phyloP scores from a whole-genome alignment of 2,888 invertebrate genomes.

The Drosophila tanythrix region DNA sequence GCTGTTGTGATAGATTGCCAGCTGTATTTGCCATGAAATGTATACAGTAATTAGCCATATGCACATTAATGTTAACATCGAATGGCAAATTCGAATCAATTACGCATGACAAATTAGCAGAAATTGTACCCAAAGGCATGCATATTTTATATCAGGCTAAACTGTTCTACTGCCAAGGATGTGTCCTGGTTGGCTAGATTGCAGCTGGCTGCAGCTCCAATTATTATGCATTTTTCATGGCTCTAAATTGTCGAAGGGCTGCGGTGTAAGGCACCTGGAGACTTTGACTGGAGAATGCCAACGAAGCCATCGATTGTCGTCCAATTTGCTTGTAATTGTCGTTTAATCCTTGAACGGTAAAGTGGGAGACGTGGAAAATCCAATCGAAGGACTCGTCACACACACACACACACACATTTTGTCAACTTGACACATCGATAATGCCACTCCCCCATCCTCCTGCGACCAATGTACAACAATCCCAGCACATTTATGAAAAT shows the following conservation, averaged over 20 bases:
- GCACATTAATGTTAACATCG: constrained; percentile 1
- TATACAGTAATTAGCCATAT: constrained; percentile 15
- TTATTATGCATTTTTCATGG: constrained; percentile 73
- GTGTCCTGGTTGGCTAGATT: background rate
- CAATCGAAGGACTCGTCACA: constrained; percentile 21
- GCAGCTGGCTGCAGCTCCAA: constrained; percentile 17
- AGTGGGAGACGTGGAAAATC: background rate
- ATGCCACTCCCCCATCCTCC: constrained; percentile 17
- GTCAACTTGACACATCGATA: constrained; percentile 78
- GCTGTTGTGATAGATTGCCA: background rate
- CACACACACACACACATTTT: constrained; percentile 40
- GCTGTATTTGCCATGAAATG: background rate
- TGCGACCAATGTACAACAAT: constrained; percentile 29
- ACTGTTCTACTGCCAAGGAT: constrained; percentile 17
- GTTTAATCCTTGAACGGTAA: background rate
- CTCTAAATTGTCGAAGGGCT: constrained; percentile 43
- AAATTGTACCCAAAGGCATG: constrained; percentile 56
- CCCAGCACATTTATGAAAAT: constrained; percentile 67
- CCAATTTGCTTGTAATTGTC: constrained; percentile 62
- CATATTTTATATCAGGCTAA: constrained; percentile 41
- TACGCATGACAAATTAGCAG: constrained; percentile 61
- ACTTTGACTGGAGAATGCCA: constrained; percentile 42
- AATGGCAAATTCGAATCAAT: constrained; percentile 49
- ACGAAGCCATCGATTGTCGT: constrained; percentile 16
- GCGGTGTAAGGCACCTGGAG: background rate